Percentiles rank a stretch among this genome's conserved stretches.
These are phyloP conservation scores for Saccostrea cuccullata DNA, from an alignment of 1,140 invertebrate genomes.

Conservation along the genomic window DNA sequence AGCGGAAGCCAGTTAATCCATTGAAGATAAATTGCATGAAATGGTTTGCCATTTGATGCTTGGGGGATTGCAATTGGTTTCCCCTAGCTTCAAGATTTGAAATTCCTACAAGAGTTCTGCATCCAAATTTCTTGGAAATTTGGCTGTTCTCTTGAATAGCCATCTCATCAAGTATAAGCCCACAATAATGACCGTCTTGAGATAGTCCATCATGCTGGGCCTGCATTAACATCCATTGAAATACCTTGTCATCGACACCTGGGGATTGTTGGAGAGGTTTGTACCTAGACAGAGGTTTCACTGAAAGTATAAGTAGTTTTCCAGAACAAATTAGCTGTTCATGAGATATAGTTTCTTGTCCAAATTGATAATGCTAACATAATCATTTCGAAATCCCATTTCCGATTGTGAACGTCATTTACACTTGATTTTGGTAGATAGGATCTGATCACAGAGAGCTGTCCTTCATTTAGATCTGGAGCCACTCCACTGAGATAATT, in stretches of 20 bases:
- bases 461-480: too few relatives aligned
- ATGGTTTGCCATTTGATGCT: constrained; percentile 24
- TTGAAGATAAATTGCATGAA: constrained; percentile 40
- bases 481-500: too few relatives aligned
- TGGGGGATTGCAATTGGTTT: not conserved
- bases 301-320: not conserved
- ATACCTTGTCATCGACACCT: not conserved
- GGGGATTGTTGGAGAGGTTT: not conserved
- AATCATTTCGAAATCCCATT: too few relatives aligned
- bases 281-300: not conserved
- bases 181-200: not conserved
- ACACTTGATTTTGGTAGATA: too few relatives aligned
- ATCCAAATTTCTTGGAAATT: not conserved
- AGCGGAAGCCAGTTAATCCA: constrained; percentile 45
- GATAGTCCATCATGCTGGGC: not conserved
- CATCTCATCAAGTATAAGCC: not conserved
- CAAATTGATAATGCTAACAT: too few relatives aligned
- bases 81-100: not conserved
- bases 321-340: too few relatives aligned
- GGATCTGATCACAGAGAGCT: too few relatives aligned
- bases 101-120: not conserved
- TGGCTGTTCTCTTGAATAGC: not conserved
- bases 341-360: too few relatives aligned
- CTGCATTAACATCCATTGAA: not conserved
- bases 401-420: too few relatives aligned